Percentiles rank a stretch among this genome's conserved stretches.
phyloP scores from a whole-genome alignment of 92 coral and sea anemone species.

The Ricordea florida region DNA sequence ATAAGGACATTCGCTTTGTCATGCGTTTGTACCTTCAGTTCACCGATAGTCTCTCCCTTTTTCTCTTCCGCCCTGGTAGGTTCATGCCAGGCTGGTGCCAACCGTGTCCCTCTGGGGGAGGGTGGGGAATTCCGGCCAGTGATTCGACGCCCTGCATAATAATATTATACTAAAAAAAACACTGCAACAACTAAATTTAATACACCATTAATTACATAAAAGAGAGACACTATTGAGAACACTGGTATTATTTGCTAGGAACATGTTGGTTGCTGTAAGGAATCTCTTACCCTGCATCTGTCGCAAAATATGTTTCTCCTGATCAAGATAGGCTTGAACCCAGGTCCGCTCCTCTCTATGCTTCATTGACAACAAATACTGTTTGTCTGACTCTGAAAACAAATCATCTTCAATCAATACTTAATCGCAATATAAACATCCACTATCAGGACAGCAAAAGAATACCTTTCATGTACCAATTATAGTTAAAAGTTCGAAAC shows the following conservation, averaged over 20 bases:
- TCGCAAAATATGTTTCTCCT: constrained; percentile 88
- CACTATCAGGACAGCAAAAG: too few species aligned
- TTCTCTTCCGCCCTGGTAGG: constrained; percentile 84
- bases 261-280: background rate
- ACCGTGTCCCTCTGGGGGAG: constrained; percentile 42
- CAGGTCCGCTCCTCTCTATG: constrained; percentile 92
- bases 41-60: constrained; percentile 84
- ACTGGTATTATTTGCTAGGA: background rate
- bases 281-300: constrained; percentile 90
- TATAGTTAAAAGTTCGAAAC: too few species aligned
- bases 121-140: constrained; percentile 73
- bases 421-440: too few species aligned
- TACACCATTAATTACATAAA: too few species aligned
- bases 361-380: constrained; percentile 84
- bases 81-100: constrained; percentile 80
- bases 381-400: constrained; percentile 86
- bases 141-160: constrained; percentile 78
- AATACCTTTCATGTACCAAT: too few species aligned
- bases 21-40: constrained; percentile 75
- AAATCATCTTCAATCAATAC: too few species aligned
- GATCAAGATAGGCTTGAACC: constrained; percentile 90
- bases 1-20: too few species aligned
- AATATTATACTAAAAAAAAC: too few species aligned
- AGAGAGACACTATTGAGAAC: too few species aligned
- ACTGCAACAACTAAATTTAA: too few species aligned